phyloP scores from a whole-genome alignment of 2,797 vertebrate genomes.

The Chelidonichthys spinosus region DNA sequence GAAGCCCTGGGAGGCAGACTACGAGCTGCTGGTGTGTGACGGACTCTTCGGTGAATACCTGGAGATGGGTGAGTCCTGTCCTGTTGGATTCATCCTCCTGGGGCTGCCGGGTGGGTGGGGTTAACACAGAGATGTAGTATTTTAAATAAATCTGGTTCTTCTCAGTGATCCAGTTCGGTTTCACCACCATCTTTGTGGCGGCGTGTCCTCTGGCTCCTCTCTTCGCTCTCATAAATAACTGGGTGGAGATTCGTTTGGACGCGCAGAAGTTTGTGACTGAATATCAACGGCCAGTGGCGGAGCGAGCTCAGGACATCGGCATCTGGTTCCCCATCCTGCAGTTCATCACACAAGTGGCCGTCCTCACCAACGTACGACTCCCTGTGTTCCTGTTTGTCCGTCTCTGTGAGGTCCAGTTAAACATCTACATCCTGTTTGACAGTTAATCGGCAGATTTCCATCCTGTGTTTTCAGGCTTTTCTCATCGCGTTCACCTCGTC shows the following conservation, averaged over 20 bases:
- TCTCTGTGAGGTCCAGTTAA: neutral
- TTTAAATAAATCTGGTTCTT: neutral
- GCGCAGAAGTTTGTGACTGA: slow-evolving; percentile 86
- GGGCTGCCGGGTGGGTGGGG: neutral
- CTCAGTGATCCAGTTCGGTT: slow-evolving; percentile 86
- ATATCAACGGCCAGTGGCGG: slow-evolving; percentile 82
- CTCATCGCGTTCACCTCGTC: slow-evolving; percentile 86
- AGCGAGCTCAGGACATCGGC: slow-evolving; percentile 82
- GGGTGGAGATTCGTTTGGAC: slow-evolving; percentile 85
- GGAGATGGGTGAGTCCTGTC: slow-evolving; percentile 85
- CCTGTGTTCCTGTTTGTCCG: neutral
- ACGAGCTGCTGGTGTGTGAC: slow-evolving; percentile 82
- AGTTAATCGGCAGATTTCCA: too few species aligned
- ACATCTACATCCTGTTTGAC: too few species aligned
- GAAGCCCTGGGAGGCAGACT: slow-evolving; percentile 82
- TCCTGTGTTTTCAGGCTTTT: slow-evolving; percentile 78
- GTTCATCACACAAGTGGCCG: slow-evolving; percentile 78
- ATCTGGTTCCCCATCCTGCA: slow-evolving; percentile 86
- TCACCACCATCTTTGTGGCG: slow-evolving; percentile 87
- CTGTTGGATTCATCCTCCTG: neutral
- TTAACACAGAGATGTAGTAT: neutral
- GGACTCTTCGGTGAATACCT: slow-evolving; percentile 87
- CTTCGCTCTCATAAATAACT: slow-evolving; percentile 86
- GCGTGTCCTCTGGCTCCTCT: slow-evolving; percentile 86
- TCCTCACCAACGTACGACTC: slow-evolving; percentile 81